Conservation (phyloP, 1,140 invertebrate species). For the Ips nitidus region DNA sequence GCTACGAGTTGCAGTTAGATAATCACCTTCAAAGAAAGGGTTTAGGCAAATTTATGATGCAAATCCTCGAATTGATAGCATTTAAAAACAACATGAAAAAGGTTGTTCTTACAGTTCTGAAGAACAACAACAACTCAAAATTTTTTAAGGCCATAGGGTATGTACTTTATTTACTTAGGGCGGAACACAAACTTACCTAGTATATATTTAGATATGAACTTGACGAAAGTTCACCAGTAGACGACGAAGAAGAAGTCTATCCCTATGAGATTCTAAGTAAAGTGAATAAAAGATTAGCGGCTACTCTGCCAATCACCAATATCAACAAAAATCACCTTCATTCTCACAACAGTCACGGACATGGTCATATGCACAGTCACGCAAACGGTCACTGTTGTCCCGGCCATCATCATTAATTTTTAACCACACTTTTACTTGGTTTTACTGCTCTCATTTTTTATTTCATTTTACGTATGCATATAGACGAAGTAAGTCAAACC, state of each 20-base stretch:
- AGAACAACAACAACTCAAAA: conserved; percentile 68
- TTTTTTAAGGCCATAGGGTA: conserved; percentile 77
- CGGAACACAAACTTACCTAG: background rate
- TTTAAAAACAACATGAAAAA: conserved; percentile 72
- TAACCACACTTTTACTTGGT: too few species aligned
- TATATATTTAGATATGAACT: conserved; percentile 40
- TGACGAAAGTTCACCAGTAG: conserved; percentile 57
- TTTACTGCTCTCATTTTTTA: too few species aligned
- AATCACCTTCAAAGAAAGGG: conserved; percentile 65
- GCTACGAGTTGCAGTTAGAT: conserved; percentile 84
- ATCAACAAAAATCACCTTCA: conserved; percentile 25
- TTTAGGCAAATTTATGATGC: conserved; percentile 79
- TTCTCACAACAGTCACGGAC: conserved; percentile 23
- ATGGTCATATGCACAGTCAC: conserved; percentile 26
- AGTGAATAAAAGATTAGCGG: conserved; percentile 50
- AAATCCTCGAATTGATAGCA: conserved; percentile 74
- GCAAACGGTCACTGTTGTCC: conserved; percentile 40
- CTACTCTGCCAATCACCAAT: conserved; percentile 18
- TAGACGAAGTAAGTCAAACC: too few species aligned
- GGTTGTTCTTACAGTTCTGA: conserved; percentile 80
- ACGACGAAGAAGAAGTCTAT: conserved; percentile 54
- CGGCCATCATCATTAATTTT: conserved; percentile 37
- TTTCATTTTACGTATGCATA: too few species aligned
- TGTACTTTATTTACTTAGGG: background rate
- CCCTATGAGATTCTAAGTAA: conserved; percentile 61